Percentiles rank a stretch among this genome's conserved stretches.
These are phyloP conservation scores for Athene noctua DNA, from an alignment of 2,113 vertebrate genomes.

Conservation along the genomic window DNA sequence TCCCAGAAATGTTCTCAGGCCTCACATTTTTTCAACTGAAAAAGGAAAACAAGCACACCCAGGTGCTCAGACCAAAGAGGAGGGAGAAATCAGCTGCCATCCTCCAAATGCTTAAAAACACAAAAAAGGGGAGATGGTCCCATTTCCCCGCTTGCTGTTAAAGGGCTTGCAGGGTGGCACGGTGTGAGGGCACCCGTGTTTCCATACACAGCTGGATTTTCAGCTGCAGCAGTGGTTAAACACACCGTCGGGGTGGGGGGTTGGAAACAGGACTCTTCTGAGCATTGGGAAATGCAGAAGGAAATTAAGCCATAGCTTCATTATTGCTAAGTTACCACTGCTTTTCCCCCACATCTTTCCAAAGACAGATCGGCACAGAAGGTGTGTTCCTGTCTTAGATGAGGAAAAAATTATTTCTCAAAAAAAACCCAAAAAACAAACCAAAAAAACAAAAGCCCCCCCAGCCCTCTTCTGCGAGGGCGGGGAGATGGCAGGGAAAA, in stretches of 20 bases:
- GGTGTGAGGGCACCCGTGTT: not conserved
- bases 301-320: not conserved
- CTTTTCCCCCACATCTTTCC: not conserved
- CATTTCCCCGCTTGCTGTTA: not conserved
- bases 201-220: not conserved
- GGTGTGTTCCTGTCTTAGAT: not conserved
- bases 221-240: not conserved
- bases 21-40: not conserved
- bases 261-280: not conserved
- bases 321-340: not conserved
- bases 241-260: rapidly evolving
- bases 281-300: not conserved
- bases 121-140: not conserved
- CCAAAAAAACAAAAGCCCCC: not conserved
- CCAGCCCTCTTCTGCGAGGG: not conserved
- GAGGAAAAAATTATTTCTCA: not conserved
- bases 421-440: not conserved
- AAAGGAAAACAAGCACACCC: not conserved
- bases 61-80: not conserved
- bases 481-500: not conserved
- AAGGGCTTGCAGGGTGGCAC: rapidly evolving
- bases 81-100: not conserved
- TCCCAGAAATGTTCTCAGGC: not conserved
- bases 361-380: not conserved
- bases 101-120: not conserved